Conservation (phyloP, 2,113 vertebrate genomes). For the Pungitius pungitius region DNA sequence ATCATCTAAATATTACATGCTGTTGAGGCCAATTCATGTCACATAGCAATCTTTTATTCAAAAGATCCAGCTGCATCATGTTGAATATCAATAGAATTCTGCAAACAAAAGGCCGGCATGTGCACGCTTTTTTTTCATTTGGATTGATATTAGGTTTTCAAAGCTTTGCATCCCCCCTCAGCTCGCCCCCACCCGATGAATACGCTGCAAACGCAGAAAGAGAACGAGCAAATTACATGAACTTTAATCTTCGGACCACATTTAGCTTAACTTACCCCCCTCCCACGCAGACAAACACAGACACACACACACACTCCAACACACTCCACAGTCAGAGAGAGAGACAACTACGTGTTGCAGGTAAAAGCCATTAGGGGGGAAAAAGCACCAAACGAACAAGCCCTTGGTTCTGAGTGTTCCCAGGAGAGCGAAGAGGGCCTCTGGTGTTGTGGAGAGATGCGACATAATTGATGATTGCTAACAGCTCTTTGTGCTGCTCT, state of each 20-base stretch:
- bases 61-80: not conserved
- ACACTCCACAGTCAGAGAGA: conserved; percentile 30
- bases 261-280: conserved; percentile 8
- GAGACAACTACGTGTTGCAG: conserved; percentile 38
- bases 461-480: conserved; percentile 53
- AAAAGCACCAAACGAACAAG: conserved; percentile 43
- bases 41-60: not conserved
- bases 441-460: conserved; percentile 49
- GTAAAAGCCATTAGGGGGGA: conserved; percentile 33
- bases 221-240: not conserved
- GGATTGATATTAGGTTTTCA: not conserved
- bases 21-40: not conserved
- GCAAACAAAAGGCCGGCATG: not conserved
- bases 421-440: conserved; percentile 34
- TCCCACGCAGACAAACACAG: conserved; percentile 3
- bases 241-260: conserved; percentile 6
- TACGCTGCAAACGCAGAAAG: not conserved
- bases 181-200: not conserved
- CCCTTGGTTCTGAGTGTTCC: conserved; percentile 53
- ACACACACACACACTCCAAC: conserved; percentile 30
- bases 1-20: not conserved
- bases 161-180: not conserved
- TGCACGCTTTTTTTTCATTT: not conserved
- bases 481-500: conserved; percentile 16
- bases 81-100: not conserved